Evolutionary conservation across 2,888 invertebrate species (phyloP), one percentile per base, ranked within the genome.

Genomic region (Branchinecta sandiegonensis): DNA sequence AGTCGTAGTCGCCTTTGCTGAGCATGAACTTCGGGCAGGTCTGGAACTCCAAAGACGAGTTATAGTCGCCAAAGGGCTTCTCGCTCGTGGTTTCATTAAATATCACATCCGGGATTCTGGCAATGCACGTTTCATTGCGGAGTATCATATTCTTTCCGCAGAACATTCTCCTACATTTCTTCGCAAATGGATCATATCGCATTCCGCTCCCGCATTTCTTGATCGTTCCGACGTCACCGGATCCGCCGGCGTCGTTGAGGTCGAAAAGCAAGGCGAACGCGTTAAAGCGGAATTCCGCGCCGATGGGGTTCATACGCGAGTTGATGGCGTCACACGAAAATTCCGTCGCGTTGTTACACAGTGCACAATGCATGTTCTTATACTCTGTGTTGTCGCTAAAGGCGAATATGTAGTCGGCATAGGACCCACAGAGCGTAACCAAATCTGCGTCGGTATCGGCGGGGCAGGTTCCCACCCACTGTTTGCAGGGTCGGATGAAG

Each of bases 311-410:
- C 72, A 78, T 77, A 63, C 77, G 76, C 65, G 75, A 75, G 50
- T 73, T 73, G 70, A 75, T 75, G 56, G 70, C 70, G 8, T 17
- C 17, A 11, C 69, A 48, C 47, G 69, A 66, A 56, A 17, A n/a
- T 46, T 75, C 73, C n/a, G 75, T 73, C 17, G 77, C 76, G 63
- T 76, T 74, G 72, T 80, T 79, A 72, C 81, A 81, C 56, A 78
- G 73, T 37, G 80, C 81, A 72, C 81, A 81, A 71, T 80, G 80
- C 1, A 77, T 75, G 72, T 81, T 81, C 68, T 79, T 74, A 73
- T 77, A 80, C 13, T 74, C 73, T 17, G 74, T 73, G n/a, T 74
- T 74, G 67, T 71, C 66, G 47, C 17, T 13, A 65, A 48, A 2
- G 65, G 69, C 9, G 75, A 73, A 73, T 78, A 80, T 13, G 79